phyloP scores from a whole-genome alignment of 1,140 invertebrate genomes.

The Lasioglossum albipes region DNA sequence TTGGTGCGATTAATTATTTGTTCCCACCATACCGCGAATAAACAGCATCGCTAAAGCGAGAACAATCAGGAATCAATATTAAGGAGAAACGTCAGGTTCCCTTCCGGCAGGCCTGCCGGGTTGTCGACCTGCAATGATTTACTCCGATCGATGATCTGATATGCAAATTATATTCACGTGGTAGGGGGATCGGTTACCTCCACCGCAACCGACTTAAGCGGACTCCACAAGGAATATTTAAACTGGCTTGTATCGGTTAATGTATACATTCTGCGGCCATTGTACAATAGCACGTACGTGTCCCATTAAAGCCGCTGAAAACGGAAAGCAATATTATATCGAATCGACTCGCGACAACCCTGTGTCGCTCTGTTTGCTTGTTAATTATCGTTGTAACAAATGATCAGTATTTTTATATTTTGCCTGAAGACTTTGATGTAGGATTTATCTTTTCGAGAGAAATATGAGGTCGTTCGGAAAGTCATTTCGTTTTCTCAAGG shows the following conservation, averaged over 20 bases:
- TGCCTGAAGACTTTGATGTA: too few species aligned
- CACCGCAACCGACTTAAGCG: slow-evolving; percentile 48
- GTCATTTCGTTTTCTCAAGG: too few species aligned
- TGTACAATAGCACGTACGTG: neutral
- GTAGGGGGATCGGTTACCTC: slow-evolving; percentile 61
- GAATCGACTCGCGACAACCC: neutral
- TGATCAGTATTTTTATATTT: too few species aligned
- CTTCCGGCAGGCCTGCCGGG: slow-evolving; percentile 56
- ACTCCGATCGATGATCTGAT: slow-evolving; percentile 66
- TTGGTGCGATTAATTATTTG: neutral
- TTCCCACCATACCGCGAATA: slow-evolving; percentile 11
- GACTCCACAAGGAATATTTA: slow-evolving; percentile 48
- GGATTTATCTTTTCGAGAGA: too few species aligned
- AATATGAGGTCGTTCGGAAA: too few species aligned
- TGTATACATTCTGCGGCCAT: slow-evolving; percentile 4
- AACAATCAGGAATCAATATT: slow-evolving; percentile 64
- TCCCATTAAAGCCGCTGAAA: neutral
- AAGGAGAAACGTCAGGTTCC: slow-evolving; percentile 41
- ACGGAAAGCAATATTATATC: neutral
- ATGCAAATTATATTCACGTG: slow-evolving; percentile 65
- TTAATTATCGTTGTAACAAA: too few species aligned
- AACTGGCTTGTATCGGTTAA: slow-evolving; percentile 14
- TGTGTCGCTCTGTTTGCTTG: too few species aligned
- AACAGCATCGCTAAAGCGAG: slow-evolving; percentile 49
- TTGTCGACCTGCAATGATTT: slow-evolving; percentile 62